Percentiles rank a stretch among this genome's conserved stretches.
Conservation (phyloP, 2,113 vertebrate genomes). For the Salvelinus sp. region DNA sequence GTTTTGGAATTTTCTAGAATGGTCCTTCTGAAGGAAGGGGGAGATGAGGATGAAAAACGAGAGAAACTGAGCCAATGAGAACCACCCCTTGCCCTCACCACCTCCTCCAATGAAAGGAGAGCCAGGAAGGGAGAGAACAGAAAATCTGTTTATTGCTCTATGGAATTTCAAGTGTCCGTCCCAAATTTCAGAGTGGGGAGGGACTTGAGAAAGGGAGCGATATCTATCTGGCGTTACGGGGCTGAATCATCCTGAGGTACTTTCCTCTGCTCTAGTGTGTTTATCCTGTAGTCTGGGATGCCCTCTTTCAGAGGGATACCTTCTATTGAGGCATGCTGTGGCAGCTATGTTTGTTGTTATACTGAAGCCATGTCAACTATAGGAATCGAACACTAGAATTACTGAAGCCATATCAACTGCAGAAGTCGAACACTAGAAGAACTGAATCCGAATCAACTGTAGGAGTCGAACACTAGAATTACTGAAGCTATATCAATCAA, state of each 20-base stretch:
- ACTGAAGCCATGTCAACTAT: no score
- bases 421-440: no score
- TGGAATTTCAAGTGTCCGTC: constrained; percentile 72
- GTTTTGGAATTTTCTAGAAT: background rate
- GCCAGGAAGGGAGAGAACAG: constrained; percentile 40
- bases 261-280: constrained; percentile 21
- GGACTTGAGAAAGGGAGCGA: constrained; percentile 64
- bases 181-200: constrained; percentile 69
- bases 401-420: no score
- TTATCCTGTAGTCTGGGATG: constrained; percentile 9
- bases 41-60: background rate
- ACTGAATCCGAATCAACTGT: no score
- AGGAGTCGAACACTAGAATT: no score
- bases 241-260: constrained; percentile 1
- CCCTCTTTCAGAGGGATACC: constrained; percentile 36
- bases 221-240: constrained; percentile 43
- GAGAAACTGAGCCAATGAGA: background rate
- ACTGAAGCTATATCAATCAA: no score
- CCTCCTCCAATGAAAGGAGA: background rate
- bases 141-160: constrained; percentile 41
- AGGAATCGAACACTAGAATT: no score
- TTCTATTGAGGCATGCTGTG: background rate
- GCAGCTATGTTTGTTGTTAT: no score
- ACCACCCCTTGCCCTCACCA: background rate
- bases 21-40: background rate